These are phyloP conservation scores for Dryobates pubescens DNA, from an alignment of 2,797 vertebrate genomes.

Conservation along the genomic window DNA sequence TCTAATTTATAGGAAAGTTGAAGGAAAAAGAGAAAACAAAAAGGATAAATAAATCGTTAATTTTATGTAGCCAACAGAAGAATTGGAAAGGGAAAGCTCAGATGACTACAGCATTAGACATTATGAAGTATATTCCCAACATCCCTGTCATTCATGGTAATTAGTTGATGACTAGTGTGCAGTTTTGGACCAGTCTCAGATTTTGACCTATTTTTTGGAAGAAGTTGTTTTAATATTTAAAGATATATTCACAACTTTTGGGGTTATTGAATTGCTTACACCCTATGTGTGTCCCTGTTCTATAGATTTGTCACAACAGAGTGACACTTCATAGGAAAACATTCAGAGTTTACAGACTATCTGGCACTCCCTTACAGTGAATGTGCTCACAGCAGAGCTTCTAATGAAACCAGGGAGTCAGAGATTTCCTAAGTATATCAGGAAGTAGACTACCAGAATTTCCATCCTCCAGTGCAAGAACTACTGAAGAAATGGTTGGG, in stretches of 20 bases:
- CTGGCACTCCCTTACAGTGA: background rate
- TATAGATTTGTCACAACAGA: background rate
- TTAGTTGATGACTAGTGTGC: background rate
- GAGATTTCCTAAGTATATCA: background rate
- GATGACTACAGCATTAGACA: background rate
- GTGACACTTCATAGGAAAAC: background rate
- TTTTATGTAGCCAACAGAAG: background rate
- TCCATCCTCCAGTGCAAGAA: background rate
- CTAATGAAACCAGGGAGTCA: background rate
- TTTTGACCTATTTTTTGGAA: background rate
- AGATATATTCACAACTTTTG: background rate
- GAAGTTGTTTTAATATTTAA: background rate
- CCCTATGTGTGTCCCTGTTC: fast-evolving
- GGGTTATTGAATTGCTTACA: background rate
- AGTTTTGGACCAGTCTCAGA: background rate
- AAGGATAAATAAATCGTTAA: background rate
- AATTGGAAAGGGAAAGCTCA: background rate
- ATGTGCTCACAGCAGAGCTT: background rate
- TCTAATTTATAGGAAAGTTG: background rate
- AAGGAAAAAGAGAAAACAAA: background rate
- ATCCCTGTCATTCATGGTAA: background rate
- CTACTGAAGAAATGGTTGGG: background rate
- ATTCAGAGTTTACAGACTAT: background rate
- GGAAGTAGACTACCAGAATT: background rate
- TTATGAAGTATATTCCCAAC: background rate